Evolutionary conservation across 2,113 vertebrate genomes (phyloP), one percentile per base, ranked within the genome.

Genomic region (Brachirus orientalis): DNA sequence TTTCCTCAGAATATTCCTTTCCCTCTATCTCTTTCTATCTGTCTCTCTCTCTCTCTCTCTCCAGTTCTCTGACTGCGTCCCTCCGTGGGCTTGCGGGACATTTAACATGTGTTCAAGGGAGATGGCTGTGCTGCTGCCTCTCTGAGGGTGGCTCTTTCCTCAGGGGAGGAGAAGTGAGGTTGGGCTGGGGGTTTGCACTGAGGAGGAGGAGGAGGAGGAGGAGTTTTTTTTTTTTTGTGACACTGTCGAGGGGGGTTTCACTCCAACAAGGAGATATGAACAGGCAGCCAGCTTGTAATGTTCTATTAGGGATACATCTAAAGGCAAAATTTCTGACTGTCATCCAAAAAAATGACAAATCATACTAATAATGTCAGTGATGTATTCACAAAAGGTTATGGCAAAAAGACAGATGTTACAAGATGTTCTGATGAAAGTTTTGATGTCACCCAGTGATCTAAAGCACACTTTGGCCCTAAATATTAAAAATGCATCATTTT

Each of bases 71-170:
- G 59, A 18, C 64, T 53, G 63, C 18, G 73, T 80, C 73, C 69
- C 75, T 71, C 83, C 58, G 14, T 61, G 0, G 52, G 60, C 68
- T 75, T 57, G 68, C 73, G 46, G 85, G 90, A 89, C 75, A 60
- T 88, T 87, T 86, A 87, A 78, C 89, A 83, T 80, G 89, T 77
- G 77, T 88, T 88, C 75, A 13, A 11, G 71, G 78, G 84, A 83
- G 87, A 86, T 81, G 78, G 82, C 72, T 84, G 61, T 54, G 66
- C 59, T 20, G 59, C 67, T 76, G 70, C 79, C 60, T 73, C 82
- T 83, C 69, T 72, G 73, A 83, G 82, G 83, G 88, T 85, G 91
- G 88, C 84, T 83, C 88, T 90, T 82, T 86, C 81, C 90, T 86
- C 62, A 16, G 65, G 85, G 85, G 79, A 77, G 53, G 69, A 75